Evolutionary conservation across 2,888 invertebrate species (phyloP).

Genomic region (Lasius platythorax): DNA sequence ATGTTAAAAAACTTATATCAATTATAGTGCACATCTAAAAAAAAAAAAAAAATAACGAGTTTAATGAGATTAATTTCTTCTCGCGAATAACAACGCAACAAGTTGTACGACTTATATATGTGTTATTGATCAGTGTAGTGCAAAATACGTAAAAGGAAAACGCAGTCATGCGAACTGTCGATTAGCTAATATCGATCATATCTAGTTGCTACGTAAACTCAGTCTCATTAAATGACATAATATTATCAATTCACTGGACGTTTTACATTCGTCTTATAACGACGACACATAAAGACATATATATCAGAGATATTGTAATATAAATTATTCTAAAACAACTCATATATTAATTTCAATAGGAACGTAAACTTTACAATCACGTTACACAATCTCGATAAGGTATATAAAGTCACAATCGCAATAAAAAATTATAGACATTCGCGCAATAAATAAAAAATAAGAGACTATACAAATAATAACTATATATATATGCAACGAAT

Average conservation of each 20-base stretch:
- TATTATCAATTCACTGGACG: constrained; percentile 1
- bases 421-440: constrained; percentile 7
- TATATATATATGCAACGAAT: background rate
- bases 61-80: constrained; percentile 14
- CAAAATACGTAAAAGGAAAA: constrained; percentile 36
- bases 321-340: constrained; percentile 12
- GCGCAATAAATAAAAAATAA: constrained; percentile 8
- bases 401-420: constrained; percentile 24
- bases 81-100: constrained; percentile 9
- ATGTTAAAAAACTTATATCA: background rate
- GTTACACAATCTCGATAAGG: background rate
- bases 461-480: background rate
- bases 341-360: constrained; percentile 4
- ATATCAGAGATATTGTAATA: background rate
- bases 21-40: background rate
- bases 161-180: constrained; percentile 60
- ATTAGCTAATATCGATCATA: constrained; percentile 44
- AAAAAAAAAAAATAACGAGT: constrained; percentile 4
- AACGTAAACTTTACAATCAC: background rate
- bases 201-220: constrained; percentile 39
- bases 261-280: constrained; percentile 19
- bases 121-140: constrained; percentile 11
- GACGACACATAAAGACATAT: background rate
- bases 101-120: constrained; percentile 13
- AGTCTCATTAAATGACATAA: constrained; percentile 9